Conservation (phyloP, 1,140 invertebrate species). For the Cyrtorhinus lividipennis region DNA sequence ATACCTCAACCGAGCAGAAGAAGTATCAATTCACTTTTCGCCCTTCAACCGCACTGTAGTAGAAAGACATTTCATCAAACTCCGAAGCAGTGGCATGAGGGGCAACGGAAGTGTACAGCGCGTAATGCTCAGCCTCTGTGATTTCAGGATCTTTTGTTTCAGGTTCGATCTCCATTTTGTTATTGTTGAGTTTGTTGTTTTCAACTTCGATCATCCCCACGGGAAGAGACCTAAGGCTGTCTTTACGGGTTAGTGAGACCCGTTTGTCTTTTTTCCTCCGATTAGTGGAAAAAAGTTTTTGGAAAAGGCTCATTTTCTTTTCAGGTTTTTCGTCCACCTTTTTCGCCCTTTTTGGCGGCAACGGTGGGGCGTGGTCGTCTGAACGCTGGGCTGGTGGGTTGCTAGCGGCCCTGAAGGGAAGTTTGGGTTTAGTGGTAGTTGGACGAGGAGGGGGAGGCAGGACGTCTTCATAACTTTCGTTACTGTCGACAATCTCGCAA, state of each 20-base stretch:
- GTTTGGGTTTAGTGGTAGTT: constrained; percentile 30
- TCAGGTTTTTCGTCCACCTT: constrained; percentile 37
- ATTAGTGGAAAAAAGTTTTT: constrained; percentile 41
- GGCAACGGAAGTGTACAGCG: constrained; percentile 64
- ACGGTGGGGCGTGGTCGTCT: constrained; percentile 46
- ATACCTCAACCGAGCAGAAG: neutral
- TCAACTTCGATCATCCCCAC: constrained; percentile 33
- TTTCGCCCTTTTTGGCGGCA: constrained; percentile 60
- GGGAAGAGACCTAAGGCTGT: constrained; percentile 20
- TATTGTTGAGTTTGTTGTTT: neutral
- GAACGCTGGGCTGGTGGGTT: neutral
- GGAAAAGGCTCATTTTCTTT: constrained; percentile 45
- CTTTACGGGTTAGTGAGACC: constrained; percentile 17
- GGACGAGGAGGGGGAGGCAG: constrained; percentile 27
- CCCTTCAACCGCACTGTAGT: constrained; percentile 67
- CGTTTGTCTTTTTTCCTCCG: constrained; percentile 24
- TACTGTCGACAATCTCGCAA: constrained; percentile 38
- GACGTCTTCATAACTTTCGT: constrained; percentile 41
- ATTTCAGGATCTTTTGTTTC: constrained; percentile 27
- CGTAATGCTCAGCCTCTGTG: constrained; percentile 74
- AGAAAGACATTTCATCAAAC: constrained; percentile 72
- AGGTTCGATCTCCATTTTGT: neutral
- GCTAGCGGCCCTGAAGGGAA: constrained; percentile 26
- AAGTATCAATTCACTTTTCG: constrained; percentile 19
- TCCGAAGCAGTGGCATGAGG: constrained; percentile 69